Evolutionary conservation across 1,140 invertebrate genomes (phyloP).

Genomic region (Physella acuta): DNA sequence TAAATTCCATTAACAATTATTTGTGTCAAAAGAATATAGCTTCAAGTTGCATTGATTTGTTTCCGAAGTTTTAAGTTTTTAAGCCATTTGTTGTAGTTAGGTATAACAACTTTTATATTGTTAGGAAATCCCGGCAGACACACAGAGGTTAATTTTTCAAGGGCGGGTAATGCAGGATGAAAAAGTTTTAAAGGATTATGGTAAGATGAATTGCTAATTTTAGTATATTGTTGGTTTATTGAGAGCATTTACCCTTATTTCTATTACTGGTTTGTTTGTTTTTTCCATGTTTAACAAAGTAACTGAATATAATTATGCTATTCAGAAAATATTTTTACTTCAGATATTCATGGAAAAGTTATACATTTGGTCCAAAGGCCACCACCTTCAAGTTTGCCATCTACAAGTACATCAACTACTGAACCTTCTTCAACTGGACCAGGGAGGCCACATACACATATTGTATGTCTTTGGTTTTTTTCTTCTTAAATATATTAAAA

Average conservation of each 20-base stretch:
- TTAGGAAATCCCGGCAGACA: conserved; percentile 74
- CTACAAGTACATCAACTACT: conserved; percentile 31
- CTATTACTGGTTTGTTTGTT: no score
- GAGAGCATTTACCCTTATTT: no score
- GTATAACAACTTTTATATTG: conserved; percentile 9
- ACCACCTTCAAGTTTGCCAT: conserved; percentile 66
- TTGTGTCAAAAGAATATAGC: no score
- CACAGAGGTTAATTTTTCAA: conserved; percentile 88
- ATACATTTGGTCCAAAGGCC: conserved; percentile 87
- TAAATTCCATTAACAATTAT: not conserved
- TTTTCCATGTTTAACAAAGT: not conserved
- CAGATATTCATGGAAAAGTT: conserved; percentile 89
- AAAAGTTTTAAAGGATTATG: conserved; percentile 83
- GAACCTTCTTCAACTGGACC: conserved; percentile 8
- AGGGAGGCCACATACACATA: not conserved
- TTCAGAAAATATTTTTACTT: not conserved
- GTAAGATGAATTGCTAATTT: no score
- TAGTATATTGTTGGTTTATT: no score
- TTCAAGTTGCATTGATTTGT: no score
- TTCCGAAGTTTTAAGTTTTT: no score
- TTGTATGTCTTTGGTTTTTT: not conserved
- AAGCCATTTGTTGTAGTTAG: no score
- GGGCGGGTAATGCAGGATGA: conserved; percentile 88
- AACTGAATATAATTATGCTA: not conserved
- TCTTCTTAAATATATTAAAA: not conserved